A percentile compares a stretch with the other conserved stretches of the same genome.
Conservation (phyloP, 2,888 invertebrate species). For the Parelbella ahira region DNA sequence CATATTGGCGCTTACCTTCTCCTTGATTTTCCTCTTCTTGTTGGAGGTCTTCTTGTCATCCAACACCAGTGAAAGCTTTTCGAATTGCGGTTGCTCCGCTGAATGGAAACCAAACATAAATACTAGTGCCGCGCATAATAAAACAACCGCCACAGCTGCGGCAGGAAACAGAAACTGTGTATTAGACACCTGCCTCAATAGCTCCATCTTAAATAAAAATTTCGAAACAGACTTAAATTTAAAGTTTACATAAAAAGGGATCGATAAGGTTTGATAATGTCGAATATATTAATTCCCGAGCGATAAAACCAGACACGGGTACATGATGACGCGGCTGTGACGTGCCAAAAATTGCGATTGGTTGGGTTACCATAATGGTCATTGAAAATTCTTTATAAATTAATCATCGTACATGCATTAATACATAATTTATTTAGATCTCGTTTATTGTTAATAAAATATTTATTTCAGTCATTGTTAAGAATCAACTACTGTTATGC, state of each 20-base stretch:
- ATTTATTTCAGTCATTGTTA: too few species aligned
- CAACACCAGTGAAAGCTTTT: conserved; percentile 82
- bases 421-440: too few species aligned
- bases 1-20: conserved; percentile 80
- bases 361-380: neutral
- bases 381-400: too few species aligned
- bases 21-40: conserved; percentile 86
- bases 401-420: too few species aligned
- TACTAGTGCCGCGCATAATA: conserved; percentile 86
- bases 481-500: too few species aligned
- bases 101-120: conserved; percentile 90
- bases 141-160: conserved; percentile 83
- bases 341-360: conserved; percentile 75
- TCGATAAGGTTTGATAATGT: conserved; percentile 72
- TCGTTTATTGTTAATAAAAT: too few species aligned
- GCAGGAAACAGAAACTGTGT: conserved; percentile 79
- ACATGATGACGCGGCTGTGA: conserved; percentile 86
- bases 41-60: conserved; percentile 85
- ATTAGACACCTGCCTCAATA: conserved; percentile 79
- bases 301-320: conserved; percentile 80
- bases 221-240: conserved; percentile 51
- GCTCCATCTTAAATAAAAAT: conserved; percentile 76
- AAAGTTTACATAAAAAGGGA: conserved; percentile 69
- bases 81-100: conserved; percentile 89
- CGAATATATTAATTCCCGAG: conserved; percentile 72